Conservation (phyloP, 2,797 vertebrate genomes). For the Melanitta fusca region DNA sequence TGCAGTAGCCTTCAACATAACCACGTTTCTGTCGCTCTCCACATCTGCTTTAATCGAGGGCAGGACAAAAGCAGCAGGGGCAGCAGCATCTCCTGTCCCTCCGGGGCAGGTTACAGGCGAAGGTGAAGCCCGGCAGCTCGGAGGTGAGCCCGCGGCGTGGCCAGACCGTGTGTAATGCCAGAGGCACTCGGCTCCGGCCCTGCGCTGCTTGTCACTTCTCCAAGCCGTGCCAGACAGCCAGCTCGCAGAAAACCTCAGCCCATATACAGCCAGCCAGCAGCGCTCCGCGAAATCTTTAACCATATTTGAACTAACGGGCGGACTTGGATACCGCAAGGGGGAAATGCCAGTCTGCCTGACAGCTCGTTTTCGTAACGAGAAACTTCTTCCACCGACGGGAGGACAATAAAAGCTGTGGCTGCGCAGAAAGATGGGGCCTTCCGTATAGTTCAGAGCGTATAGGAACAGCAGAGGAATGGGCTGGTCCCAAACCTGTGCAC, state of each 20-base stretch:
- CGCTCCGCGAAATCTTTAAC: constrained; percentile 59
- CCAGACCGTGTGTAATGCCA: constrained; percentile 42
- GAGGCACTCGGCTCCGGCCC: constrained; percentile 32
- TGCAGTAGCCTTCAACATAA: neutral
- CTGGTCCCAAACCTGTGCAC: neutral
- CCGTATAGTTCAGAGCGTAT: neutral
- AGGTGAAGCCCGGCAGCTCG: neutral
- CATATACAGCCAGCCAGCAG: constrained; percentile 68
- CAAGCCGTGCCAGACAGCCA: constrained; percentile 63
- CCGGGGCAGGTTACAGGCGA: constrained; percentile 1
- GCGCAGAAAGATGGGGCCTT: neutral
- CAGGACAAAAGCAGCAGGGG: neutral
- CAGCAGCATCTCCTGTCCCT: neutral
- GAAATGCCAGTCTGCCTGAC: constrained; percentile 74
- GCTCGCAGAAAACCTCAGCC: constrained; percentile 70
- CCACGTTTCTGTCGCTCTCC: neutral
- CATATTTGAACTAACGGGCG: constrained; percentile 69
- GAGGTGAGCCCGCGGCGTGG: constrained; percentile 25
- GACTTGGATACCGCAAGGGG: constrained; percentile 8
- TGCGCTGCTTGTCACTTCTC: constrained; percentile 14
- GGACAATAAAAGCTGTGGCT: constrained; percentile 51
- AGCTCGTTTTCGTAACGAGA: constrained; percentile 63
- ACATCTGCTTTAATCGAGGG: neutral
- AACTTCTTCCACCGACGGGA: constrained; percentile 65
- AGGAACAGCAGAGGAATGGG: neutral